Evolutionary conservation across 2,797 vertebrate species (phyloP).

Genomic region (Fundulus diaphanus): DNA sequence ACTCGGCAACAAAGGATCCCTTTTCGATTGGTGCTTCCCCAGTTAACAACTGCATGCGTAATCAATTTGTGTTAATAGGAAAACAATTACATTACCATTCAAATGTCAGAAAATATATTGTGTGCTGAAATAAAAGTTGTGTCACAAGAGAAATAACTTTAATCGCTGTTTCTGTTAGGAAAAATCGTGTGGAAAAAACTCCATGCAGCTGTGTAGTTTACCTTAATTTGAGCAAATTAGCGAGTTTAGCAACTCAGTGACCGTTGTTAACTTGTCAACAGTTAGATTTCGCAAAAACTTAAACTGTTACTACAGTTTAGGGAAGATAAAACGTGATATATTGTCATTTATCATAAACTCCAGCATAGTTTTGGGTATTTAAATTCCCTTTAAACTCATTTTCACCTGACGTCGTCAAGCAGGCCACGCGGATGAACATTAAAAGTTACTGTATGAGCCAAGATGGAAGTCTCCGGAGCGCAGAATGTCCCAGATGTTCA

Average conservation of each 20-base stretch:
- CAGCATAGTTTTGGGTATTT: neutral
- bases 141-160: too few relatives aligned
- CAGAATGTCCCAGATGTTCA: constrained; percentile 1
- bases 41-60: too few relatives aligned
- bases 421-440: neutral
- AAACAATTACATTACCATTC: too few relatives aligned
- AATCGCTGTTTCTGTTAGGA: too few relatives aligned
- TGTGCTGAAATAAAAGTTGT: too few relatives aligned
- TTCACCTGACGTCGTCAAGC: neutral
- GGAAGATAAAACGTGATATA: neutral
- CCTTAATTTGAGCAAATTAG: neutral
- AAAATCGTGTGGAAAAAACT: too few relatives aligned
- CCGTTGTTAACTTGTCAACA: neutral
- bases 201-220: too few relatives aligned
- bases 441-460: constrained; percentile 3
- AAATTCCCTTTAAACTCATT: neutral
- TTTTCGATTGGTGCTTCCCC: too few relatives aligned
- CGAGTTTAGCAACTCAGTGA: neutral
- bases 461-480: neutral
- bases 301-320: neutral
- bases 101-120: too few relatives aligned
- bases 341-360: neutral
- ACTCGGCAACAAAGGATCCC: too few relatives aligned
- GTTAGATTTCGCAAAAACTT: neutral
- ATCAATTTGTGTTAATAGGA: too few relatives aligned